Evolutionary conservation across 2,113 vertebrate species (phyloP).

Genomic region (human (Homo sapiens)): GRCh38 chr1:13714001-13714500

Average conservation of each 20-base stretch:
- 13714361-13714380: background rate
- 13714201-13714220: background rate
- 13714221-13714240: background rate
- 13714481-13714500: background rate
- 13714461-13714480: background rate
- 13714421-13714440: background rate
- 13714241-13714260: background rate
- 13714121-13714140: too few relatives aligned
- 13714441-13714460: background rate
- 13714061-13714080: too few relatives aligned
- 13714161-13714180: background rate
- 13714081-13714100: too few relatives aligned
- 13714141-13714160: too few relatives aligned
- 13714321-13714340: background rate
- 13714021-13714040: too few relatives aligned
- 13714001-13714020: too few relatives aligned
- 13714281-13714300: background rate
- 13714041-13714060: too few relatives aligned
- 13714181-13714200: background rate
- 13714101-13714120: too few relatives aligned
- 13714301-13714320: background rate
- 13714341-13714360: background rate
- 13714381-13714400: background rate
- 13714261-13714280: background rate
- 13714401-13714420: background rate